Evolutionary conservation across 2,113 vertebrate genomes (phyloP).

Genomic region (Notothenia rossii): DNA sequence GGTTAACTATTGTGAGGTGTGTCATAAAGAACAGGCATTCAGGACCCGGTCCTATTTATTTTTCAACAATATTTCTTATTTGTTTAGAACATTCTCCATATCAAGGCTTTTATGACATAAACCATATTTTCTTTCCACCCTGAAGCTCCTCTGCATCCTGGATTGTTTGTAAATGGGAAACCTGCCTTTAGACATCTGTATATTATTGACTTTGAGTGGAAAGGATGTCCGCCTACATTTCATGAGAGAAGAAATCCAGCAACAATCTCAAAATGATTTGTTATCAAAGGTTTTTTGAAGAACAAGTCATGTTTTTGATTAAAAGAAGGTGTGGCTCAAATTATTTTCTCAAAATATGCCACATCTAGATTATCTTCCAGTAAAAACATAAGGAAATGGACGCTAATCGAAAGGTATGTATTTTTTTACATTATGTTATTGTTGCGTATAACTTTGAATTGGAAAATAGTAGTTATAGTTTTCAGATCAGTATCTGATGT

Average conservation of each 20-base stretch:
- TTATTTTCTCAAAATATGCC: neutral
- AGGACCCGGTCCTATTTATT: neutral
- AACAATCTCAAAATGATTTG: neutral
- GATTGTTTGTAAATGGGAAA: slow-evolving; percentile 39
- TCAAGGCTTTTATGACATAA: slow-evolving; percentile 3
- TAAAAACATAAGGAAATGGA: neutral
- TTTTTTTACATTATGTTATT: neutral
- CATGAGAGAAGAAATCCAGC: neutral
- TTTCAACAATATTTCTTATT: neutral
- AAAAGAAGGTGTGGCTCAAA: neutral
- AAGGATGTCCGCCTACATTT: slow-evolving; percentile 9
- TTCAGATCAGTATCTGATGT: neutral
- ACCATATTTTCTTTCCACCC: slow-evolving; percentile 1
- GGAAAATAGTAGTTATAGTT: neutral
- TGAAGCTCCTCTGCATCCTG: neutral
- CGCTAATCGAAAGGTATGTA: neutral
- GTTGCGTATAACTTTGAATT: neutral
- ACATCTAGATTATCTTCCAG: neutral
- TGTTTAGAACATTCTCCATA: neutral
- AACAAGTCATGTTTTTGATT: neutral
- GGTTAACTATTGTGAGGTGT: neutral
- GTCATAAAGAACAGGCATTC: neutral
- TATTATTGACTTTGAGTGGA: slow-evolving; percentile 33
- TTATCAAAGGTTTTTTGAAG: neutral
- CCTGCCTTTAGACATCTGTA: slow-evolving; percentile 39